Percentiles rank a stretch among this genome's conserved stretches.
phyloP scores from a whole-genome alignment of 2,797 vertebrate species.

The Poeciliopsis infans region DNA sequence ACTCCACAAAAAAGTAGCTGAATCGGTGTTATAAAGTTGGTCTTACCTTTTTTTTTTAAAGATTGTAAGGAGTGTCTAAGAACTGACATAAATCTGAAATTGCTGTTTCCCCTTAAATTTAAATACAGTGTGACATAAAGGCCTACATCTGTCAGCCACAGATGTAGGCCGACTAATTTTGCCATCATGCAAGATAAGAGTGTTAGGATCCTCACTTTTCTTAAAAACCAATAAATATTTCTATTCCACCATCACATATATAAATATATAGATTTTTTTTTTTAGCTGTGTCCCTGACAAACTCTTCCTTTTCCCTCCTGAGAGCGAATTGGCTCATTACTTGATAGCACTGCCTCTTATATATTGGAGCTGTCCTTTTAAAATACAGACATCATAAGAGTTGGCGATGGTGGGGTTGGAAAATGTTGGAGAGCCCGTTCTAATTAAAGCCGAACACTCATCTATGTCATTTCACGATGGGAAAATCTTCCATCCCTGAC shows the following conservation, averaged over 20 bases:
- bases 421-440: background rate
- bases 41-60: background rate
- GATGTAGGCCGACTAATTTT: no score
- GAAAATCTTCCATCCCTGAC: background rate
- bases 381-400: background rate
- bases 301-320: no score
- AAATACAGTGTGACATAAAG: background rate
- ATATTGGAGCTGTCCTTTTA: background rate
- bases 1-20: background rate
- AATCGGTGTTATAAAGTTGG: background rate
- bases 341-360: background rate
- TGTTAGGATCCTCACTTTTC: background rate
- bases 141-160: background rate
- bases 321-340: background rate
- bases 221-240: background rate
- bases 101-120: background rate
- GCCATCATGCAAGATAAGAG: background rate
- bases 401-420: background rate
- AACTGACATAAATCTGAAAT: background rate
- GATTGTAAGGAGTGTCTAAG: background rate
- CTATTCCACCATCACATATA: background rate
- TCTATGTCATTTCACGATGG: background rate
- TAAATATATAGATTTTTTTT: background rate
- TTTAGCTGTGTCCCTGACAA: background rate
- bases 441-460: background rate